Conservation (phyloP, 2,113 vertebrate genomes). For the Pardalotus punctatus region DNA sequence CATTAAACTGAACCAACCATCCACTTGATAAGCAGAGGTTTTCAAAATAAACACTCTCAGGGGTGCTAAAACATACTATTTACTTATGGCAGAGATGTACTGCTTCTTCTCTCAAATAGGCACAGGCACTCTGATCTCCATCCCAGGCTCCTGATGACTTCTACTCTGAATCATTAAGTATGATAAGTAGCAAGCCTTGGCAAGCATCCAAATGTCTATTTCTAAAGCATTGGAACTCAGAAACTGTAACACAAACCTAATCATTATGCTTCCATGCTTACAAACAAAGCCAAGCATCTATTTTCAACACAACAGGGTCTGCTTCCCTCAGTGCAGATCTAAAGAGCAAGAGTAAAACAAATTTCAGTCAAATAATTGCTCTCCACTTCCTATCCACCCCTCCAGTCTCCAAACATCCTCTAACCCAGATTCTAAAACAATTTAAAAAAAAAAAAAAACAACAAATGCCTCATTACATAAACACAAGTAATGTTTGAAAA, state of each 20-base stretch:
- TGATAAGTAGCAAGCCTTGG: constrained; percentile 28
- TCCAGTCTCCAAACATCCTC: constrained; percentile 47
- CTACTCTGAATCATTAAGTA: constrained; percentile 19
- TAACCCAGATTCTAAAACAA: constrained; percentile 42
- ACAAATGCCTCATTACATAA: constrained; percentile 50
- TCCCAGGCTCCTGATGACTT: constrained; percentile 25
- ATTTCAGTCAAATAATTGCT: constrained; percentile 38
- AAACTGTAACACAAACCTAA: neutral
- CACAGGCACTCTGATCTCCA: neutral
- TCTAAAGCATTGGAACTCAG: constrained; percentile 44
- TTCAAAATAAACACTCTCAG: neutral
- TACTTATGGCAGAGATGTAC: neutral
- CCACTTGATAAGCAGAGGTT: neutral
- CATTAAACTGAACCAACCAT: neutral
- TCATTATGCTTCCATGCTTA: neutral
- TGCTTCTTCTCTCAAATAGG: neutral
- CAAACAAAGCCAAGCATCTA: neutral
- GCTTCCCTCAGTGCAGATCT: neutral
- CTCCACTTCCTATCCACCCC: constrained; percentile 17
- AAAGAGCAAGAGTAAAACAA: constrained; percentile 2
- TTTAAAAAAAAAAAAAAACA: neutral
- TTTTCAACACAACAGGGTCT: neutral
- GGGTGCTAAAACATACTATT: neutral
- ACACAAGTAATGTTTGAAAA: constrained; percentile 21
- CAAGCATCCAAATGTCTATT: neutral